Evolutionary conservation across 2,888 invertebrate genomes (phyloP), one percentile per base, ranked within the genome.

Genomic region (Anagyrus pseudococci): DNA sequence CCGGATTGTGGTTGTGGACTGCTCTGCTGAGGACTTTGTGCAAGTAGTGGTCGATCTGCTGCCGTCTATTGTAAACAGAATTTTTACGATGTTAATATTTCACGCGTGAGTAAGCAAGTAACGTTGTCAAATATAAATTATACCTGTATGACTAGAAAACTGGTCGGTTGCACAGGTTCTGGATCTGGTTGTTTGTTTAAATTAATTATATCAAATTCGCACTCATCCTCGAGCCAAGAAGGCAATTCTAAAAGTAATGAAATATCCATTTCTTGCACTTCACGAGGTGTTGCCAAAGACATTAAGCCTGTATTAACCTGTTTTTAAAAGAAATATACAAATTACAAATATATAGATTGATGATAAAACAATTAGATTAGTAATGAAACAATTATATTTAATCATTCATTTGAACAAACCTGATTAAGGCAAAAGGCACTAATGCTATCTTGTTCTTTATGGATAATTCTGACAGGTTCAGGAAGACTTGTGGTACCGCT

Each of bases 371-470:
- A n/a, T 37, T 37, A 4, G 13, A 37, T 13, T 37, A 10, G 33
- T 2, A 37, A 37, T 13, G 2, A 37, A 37, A 37, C 10, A 37
- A 37, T 37, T 8, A 37, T 2, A 4, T 37, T 37, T 4, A 8
- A 37, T 29, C 10, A 29, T 4, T 29, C 29, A 37, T 37, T 8
- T 13, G 8, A 37, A 46, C 60, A 22, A 76, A 94, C 96, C 86
- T 93, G 92, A 82, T 97, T 98, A 63, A 98, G 86, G 77, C 98
- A 97, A 85, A 99, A 99, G 33, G 98, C 94, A 57, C 96, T 91
- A 71, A 99, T 97, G 60, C 96, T 94, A 82, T 99, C 99, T 82
- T 97, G 97, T 78, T 99, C 99, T 83, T 98, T 98, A 82, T 99
- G 98, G 70, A 99, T 95, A 72, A 99, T 95, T 70, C 97, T 88